Conservation (phyloP, 2,797 vertebrate species). For the Bufotes viridis region DNA sequence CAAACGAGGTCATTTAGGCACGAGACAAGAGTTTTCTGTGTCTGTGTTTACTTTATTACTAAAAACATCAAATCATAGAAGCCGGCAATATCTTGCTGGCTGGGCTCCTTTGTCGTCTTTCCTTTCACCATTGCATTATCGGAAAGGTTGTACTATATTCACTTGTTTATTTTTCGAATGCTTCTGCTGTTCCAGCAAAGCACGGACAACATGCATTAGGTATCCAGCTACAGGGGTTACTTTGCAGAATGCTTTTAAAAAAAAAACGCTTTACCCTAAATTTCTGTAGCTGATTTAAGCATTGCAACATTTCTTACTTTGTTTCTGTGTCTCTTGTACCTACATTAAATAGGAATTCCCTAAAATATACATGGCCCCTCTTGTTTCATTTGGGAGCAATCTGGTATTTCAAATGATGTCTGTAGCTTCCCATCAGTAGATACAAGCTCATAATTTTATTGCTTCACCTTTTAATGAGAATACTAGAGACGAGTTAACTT, state of each 20-base stretch:
- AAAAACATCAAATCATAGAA: slow-evolving; percentile 14
- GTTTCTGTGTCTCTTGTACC: too few species aligned
- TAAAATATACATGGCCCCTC: not conserved
- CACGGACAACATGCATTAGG: not conserved
- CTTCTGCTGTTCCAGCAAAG: not conserved
- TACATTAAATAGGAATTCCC: not conserved
- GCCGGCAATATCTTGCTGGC: slow-evolving; percentile 31
- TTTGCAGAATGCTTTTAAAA: not conserved
- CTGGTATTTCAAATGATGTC: not conserved
- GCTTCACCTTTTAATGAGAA: not conserved
- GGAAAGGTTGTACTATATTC: not conserved
- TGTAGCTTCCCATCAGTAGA: not conserved
- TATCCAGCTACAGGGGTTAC: not conserved
- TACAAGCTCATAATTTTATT: not conserved
- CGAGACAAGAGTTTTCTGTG: not conserved
- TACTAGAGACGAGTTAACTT: not conserved
- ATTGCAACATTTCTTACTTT: too few species aligned
- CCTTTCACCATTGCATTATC: slow-evolving; percentile 27
- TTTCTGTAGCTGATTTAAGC: not conserved
- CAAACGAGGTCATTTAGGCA: slow-evolving; percentile 30
- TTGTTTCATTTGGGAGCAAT: not conserved
- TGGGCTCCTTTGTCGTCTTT: not conserved
- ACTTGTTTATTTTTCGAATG: slow-evolving; percentile 20
- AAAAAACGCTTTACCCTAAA: not conserved
- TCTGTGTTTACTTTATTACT: slow-evolving; percentile 48